Percentiles rank a stretch among this genome's conserved stretches.
Evolutionary conservation across 53 echinoderm and acorn worm species (phyloP).

Genomic region (Holothuria leucospilota): DNA sequence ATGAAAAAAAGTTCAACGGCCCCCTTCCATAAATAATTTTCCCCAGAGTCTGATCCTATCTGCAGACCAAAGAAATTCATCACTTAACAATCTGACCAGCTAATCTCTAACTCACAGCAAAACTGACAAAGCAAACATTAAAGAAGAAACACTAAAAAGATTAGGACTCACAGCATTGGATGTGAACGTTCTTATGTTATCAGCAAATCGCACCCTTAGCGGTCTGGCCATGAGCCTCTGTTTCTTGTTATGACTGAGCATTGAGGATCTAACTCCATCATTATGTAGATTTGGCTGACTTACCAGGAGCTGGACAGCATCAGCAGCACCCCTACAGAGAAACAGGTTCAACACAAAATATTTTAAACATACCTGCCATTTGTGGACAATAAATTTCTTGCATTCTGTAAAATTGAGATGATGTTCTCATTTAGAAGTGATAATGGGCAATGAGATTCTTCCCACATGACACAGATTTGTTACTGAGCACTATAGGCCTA

Average conservation of each 20-base stretch:
- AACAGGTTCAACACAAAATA: not conserved
- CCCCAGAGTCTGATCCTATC: too few relatives aligned
- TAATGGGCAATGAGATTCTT: too few relatives aligned
- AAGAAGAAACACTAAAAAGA: not conserved
- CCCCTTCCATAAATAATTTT: too few relatives aligned
- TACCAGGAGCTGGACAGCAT: constrained; percentile 65
- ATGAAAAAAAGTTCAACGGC: too few relatives aligned
- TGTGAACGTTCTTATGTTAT: constrained; percentile 77
- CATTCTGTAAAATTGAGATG: too few relatives aligned
- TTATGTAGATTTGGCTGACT: constrained; percentile 88
- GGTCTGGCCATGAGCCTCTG: constrained; percentile 91
- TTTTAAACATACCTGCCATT: too few relatives aligned
- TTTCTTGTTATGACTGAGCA: constrained; percentile 94
- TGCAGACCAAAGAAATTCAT: too few relatives aligned
- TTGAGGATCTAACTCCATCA: constrained; percentile 88
- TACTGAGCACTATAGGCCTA: too few relatives aligned
- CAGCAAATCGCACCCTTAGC: constrained; percentile 88
- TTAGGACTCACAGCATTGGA: constrained; percentile 68
- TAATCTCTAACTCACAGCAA: not conserved
- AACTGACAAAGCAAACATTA: not conserved
- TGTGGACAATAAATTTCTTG: too few relatives aligned
- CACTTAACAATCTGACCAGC: too few relatives aligned
- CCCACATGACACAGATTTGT: too few relatives aligned
- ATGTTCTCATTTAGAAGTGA: too few relatives aligned
- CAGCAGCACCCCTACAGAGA: constrained; percentile 22